A percentile compares a stretch with the other conserved stretches of the same genome.
phyloP scores from a whole-genome alignment of 2,113 vertebrate species.

The Danio rerio region GRCz12tu NC_133181.1:43787001-43787500 shows the following conservation, averaged over 20 bases:
- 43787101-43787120: slow-evolving; percentile 46
- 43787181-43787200: neutral
- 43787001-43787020: slow-evolving; percentile 21
- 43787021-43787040: slow-evolving; percentile 52
- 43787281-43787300: neutral
- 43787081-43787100: slow-evolving; percentile 54
- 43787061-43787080: slow-evolving; percentile 60
- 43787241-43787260: too few species aligned
- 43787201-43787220: neutral
- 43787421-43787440: slow-evolving; percentile 64
- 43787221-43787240: neutral
- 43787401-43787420: neutral
- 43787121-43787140: slow-evolving; percentile 37
- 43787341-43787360: neutral
- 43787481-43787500: slow-evolving; percentile 46
- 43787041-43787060: slow-evolving; percentile 52
- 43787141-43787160: neutral
- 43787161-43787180: too few species aligned
- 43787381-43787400: too few species aligned
- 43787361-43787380: neutral
- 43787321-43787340: neutral
- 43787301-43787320: neutral
- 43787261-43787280: too few species aligned
- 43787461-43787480: slow-evolving; percentile 48
- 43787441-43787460: slow-evolving; percentile 62